phyloP scores from a whole-genome alignment of 2,113 vertebrate genomes.

The Haplochromis burtoni region DNA sequence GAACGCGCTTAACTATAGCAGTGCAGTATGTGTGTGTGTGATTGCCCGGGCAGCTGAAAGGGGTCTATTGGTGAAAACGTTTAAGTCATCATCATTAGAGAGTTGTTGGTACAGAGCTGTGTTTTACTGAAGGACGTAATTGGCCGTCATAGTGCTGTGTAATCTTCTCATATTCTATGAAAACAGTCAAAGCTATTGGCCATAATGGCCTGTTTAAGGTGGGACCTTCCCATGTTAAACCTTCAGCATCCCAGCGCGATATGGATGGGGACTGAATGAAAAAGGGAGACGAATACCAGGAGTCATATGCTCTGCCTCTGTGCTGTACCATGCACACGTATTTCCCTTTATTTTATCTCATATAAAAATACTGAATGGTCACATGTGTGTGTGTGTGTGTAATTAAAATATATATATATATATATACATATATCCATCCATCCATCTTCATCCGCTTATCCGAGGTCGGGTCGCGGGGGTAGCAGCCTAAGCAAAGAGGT shows the following conservation, averaged over 20 bases:
- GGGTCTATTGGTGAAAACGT: slow-evolving; percentile 80
- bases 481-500: too few relatives aligned
- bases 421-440: too few relatives aligned
- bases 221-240: slow-evolving; percentile 54
- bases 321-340: background rate
- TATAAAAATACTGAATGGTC: background rate
- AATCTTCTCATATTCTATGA: slow-evolving; percentile 71
- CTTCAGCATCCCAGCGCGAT: slow-evolving; percentile 21
- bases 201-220: slow-evolving; percentile 61
- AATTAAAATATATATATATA: too few relatives aligned
- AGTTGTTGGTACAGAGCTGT: slow-evolving; percentile 80
- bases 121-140: slow-evolving; percentile 83
- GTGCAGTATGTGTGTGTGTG: slow-evolving; percentile 30
- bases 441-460: too few relatives aligned
- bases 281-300: background rate
- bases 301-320: slow-evolving; percentile 1
- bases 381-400: too few relatives aligned
- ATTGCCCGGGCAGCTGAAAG: slow-evolving; percentile 64
- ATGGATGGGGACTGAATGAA: background rate
- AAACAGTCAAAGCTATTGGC: slow-evolving; percentile 60
- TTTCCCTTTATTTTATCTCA: slow-evolving; percentile 9
- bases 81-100: slow-evolving; percentile 83
- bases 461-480: too few relatives aligned
- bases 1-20: background rate
- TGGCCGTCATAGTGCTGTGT: slow-evolving; percentile 76